Percentiles rank a stretch among this genome's conserved stretches.
Conservation (phyloP, 2,113 vertebrate species). For the Felis chaus region DNA sequence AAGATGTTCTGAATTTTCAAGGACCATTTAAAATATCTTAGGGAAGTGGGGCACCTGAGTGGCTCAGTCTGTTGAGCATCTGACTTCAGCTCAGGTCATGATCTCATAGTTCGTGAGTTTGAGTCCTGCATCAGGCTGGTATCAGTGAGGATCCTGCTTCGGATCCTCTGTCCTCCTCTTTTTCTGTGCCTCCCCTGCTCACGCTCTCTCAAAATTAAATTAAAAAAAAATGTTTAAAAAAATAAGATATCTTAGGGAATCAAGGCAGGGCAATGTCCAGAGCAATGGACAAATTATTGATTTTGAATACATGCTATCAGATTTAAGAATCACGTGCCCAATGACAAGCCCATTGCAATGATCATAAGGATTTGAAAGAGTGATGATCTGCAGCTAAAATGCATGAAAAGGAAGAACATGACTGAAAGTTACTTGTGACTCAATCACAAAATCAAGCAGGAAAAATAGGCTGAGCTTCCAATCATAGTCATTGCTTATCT, state of each 20-base stretch:
- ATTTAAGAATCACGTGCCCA: background rate
- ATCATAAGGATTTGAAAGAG: background rate
- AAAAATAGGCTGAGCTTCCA: background rate
- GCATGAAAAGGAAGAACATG: background rate
- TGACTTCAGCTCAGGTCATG: no score
- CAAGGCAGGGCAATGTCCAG: background rate
- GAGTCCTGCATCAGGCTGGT: no score
- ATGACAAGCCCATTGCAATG: background rate
- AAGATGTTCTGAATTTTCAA: background rate
- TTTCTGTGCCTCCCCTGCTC: no score
- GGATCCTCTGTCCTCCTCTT: no score
- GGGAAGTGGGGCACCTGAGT: background rate
- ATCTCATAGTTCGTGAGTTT: no score
- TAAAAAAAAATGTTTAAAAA: no score
- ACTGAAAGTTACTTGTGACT: background rate
- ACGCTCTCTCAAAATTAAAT: no score
- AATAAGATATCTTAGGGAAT: background rate
- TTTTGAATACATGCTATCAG: background rate
- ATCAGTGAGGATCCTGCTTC: no score
- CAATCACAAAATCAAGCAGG: background rate
- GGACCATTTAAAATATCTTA: background rate
- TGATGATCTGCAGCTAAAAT: background rate
- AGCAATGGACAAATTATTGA: background rate
- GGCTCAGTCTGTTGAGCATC: no score
- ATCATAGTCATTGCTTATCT: background rate